Conservation (phyloP, 2,113 vertebrate genomes). For the Petroica traversi region DNA sequence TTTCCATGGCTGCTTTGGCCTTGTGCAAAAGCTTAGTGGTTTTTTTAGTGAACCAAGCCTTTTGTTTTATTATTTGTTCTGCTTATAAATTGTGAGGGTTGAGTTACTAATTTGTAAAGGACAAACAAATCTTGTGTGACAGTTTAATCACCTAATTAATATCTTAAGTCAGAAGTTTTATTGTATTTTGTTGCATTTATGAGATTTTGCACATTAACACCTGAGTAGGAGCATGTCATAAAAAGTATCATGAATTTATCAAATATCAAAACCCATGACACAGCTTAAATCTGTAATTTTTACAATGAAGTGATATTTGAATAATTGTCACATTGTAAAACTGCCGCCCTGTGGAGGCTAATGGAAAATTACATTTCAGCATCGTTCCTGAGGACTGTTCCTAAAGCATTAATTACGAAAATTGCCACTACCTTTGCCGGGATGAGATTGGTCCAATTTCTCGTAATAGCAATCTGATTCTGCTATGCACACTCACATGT, state of each 20-base stretch:
- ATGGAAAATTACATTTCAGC: background rate
- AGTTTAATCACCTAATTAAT: constrained; percentile 53
- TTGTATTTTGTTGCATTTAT: constrained; percentile 33
- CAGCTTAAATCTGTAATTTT: constrained; percentile 33
- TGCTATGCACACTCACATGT: background rate
- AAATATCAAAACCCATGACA: constrained; percentile 40
- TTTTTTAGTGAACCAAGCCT: constrained; percentile 13
- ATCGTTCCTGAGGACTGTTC: background rate
- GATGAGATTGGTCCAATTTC: background rate
- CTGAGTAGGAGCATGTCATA: background rate
- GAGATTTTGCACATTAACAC: constrained; percentile 22
- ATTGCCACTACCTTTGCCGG: background rate
- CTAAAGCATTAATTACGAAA: background rate
- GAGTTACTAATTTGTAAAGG: constrained; percentile 36
- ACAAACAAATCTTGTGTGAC: constrained; percentile 38
- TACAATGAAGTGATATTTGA: constrained; percentile 29
- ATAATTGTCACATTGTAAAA: constrained; percentile 7
- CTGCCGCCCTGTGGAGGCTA: background rate
- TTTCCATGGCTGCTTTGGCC: constrained; percentile 28
- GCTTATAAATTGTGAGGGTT: constrained; percentile 13
- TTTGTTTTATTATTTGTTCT: constrained; percentile 50
- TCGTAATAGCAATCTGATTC: background rate
- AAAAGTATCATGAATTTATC: constrained; percentile 20
- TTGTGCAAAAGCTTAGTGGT: background rate
- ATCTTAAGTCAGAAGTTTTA: constrained; percentile 33